Evolutionary conservation across 2,888 invertebrate species (phyloP).

Genomic region (Neuroscelio doddi): DNA sequence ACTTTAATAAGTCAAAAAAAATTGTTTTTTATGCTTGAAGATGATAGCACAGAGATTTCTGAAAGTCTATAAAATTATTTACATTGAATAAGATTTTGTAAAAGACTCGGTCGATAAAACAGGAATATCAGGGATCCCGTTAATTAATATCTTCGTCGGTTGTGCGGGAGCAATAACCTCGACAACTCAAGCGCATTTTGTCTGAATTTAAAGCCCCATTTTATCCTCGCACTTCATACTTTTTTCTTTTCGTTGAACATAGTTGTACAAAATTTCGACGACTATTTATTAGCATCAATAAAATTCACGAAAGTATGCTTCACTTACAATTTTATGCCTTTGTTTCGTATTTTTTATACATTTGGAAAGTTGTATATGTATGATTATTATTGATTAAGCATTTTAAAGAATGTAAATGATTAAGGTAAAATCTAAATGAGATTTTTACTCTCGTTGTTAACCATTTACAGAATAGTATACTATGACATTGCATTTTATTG

Average conservation of each 20-base stretch:
- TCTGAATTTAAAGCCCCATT: slow-evolving; percentile 17
- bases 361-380: slow-evolving; percentile 33
- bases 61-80: too few species aligned
- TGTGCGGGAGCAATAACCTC: slow-evolving; percentile 31
- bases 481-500: too few species aligned
- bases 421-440: slow-evolving; percentile 53
- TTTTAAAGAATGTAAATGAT: slow-evolving; percentile 40
- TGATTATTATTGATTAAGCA: slow-evolving; percentile 20
- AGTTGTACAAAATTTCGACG: slow-evolving; percentile 7
- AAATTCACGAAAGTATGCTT: slow-evolving; percentile 6
- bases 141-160: slow-evolving; percentile 10
- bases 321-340: slow-evolving; percentile 18
- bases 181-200: slow-evolving; percentile 22
- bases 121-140: too few species aligned
- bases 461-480: slow-evolving; percentile 50
- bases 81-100: too few species aligned
- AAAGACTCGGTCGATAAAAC: too few species aligned
- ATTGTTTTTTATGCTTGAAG: too few species aligned
- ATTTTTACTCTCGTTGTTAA: slow-evolving; percentile 59
- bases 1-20: too few species aligned
- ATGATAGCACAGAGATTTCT: too few species aligned
- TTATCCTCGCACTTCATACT: slow-evolving; percentile 21
- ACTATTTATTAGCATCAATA: slow-evolving; percentile 34
- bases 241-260: slow-evolving; percentile 13
- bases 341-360: slow-evolving; percentile 43